Evolutionary conservation across 2,797 vertebrate species (phyloP).

Genomic region (Sphenodon punctatus): DNA sequence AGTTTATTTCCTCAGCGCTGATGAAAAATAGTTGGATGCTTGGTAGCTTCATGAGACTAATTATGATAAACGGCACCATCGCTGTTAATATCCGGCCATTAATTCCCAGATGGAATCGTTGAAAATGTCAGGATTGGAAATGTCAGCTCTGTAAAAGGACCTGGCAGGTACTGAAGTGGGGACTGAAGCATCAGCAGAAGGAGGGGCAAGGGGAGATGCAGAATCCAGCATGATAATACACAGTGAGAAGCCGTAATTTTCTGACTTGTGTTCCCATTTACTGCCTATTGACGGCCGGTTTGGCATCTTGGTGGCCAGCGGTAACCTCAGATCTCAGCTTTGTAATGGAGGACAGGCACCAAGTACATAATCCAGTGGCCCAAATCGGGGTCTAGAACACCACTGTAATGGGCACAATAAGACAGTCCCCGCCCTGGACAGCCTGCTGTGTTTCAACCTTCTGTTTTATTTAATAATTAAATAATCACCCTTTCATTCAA

Average conservation of each 20-base stretch:
- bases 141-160: slow-evolving; percentile 72
- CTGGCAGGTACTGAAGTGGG: slow-evolving; percentile 68
- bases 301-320: not conserved
- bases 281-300: not conserved
- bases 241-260: slow-evolving; percentile 40
- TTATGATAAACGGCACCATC: slow-evolving; percentile 73
- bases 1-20: slow-evolving; percentile 62
- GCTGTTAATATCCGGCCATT: slow-evolving; percentile 73
- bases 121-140: slow-evolving; percentile 75
- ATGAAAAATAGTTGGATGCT: slow-evolving; percentile 71
- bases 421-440: not conserved
- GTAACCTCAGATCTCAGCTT: not conserved
- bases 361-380: too few species aligned
- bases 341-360: not conserved
- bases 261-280: slow-evolving; percentile 16
- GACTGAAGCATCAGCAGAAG: slow-evolving; percentile 49
- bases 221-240: slow-evolving; percentile 37
- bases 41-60: slow-evolving; percentile 73
- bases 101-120: slow-evolving; percentile 71
- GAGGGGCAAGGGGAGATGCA: slow-evolving; percentile 41
- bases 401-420: too few species aligned
- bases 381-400: too few species aligned
- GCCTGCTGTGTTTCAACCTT: too few species aligned
- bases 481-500: too few species aligned
- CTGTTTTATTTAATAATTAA: too few species aligned